Evolutionary conservation across 2,888 invertebrate species (phyloP).

Genomic region (Argynnis bischoffii): DNA sequence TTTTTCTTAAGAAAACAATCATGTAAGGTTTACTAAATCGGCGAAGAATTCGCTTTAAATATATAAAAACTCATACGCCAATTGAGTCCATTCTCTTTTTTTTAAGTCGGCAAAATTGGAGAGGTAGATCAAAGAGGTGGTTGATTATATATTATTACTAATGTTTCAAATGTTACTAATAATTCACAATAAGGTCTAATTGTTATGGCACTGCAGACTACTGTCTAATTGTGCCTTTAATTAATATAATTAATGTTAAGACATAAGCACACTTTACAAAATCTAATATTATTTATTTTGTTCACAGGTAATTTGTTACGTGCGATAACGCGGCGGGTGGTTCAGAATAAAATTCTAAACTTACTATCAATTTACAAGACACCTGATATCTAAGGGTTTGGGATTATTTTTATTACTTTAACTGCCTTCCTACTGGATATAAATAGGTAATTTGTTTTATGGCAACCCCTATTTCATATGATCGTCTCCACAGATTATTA

Average conservation of each 20-base stretch:
- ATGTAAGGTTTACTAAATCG: too few relatives aligned
- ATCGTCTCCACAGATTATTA: too few relatives aligned
- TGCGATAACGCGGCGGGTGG: slow-evolving; percentile 16
- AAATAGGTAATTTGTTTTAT: slow-evolving; percentile 12
- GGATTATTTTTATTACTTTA: slow-evolving; percentile 18
- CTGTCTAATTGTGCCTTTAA: neutral
- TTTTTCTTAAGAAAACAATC: too few relatives aligned
- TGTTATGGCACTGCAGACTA: too few relatives aligned
- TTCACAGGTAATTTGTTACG: slow-evolving; percentile 45
- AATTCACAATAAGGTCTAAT: too few relatives aligned
- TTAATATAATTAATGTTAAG: neutral
- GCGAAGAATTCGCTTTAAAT: too few relatives aligned
- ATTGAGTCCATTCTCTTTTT: too few relatives aligned
- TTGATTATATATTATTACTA: too few relatives aligned
- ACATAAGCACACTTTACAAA: neutral
- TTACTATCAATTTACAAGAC: slow-evolving; percentile 24
- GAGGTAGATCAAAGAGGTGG: too few relatives aligned
- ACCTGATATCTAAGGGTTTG: slow-evolving; percentile 20
- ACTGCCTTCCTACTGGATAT: slow-evolving; percentile 20
- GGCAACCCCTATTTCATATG: neutral
- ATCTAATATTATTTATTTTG: slow-evolving; percentile 29
- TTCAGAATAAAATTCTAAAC: slow-evolving; percentile 10
- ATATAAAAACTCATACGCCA: too few relatives aligned
- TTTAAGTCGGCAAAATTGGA: too few relatives aligned
- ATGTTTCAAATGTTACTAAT: too few relatives aligned